A percentile compares a stretch with the other conserved stretches of the same genome.
phyloP scores from a whole-genome alignment of 2,113 vertebrate genomes.

The Pristiophorus japonicus region DNA sequence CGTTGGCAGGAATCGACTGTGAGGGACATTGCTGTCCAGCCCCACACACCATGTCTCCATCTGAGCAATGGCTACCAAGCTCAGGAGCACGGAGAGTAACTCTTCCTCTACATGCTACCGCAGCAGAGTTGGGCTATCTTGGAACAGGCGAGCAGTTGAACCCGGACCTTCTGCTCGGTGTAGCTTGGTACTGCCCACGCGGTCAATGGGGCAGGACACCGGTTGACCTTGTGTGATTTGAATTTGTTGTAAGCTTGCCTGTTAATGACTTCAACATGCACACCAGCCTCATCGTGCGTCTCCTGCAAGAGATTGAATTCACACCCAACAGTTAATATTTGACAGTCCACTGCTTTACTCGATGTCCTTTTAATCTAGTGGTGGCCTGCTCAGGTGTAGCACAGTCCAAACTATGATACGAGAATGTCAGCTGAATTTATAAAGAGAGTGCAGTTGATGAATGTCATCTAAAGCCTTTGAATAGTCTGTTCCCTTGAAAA shows the following conservation, averaged over 20 bases:
- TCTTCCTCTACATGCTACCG: not conserved
- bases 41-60: not conserved
- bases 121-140: not conserved
- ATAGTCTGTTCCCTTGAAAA: not conserved
- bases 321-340: not conserved
- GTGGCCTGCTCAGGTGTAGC: too few relatives aligned
- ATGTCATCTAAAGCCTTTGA: not conserved
- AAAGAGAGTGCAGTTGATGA: not conserved
- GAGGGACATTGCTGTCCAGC: not conserved
- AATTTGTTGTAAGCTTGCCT: not conserved
- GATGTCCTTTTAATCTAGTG: not conserved
- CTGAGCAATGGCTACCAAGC: not conserved
- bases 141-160: not conserved
- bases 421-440: not conserved
- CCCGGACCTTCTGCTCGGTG: not conserved
- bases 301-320: conserved; percentile 23
- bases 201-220: not conserved
- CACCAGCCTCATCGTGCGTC: not conserved
- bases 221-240: not conserved
- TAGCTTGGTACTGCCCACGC: not conserved
- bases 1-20: not conserved
- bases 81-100: not conserved
- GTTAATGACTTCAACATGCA: not conserved
- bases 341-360: not conserved
- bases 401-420: not conserved